A percentile compares a stretch with the other conserved stretches of the same genome.
Evolutionary conservation across 1,140 invertebrate species (phyloP).

Genomic region (Drosophila nannoptera): DNA sequence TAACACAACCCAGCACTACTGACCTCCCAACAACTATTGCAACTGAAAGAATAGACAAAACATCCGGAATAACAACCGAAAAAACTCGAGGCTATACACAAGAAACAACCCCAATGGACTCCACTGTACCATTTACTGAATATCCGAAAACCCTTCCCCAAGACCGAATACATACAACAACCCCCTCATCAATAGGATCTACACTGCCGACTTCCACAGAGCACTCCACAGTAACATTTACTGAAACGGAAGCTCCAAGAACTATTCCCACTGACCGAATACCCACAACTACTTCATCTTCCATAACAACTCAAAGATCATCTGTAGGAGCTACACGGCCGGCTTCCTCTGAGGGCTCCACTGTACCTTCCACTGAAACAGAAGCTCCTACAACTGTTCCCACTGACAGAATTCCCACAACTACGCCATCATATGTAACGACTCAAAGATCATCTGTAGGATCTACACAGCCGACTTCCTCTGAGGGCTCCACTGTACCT

Average conservation of each 20-base stretch:
- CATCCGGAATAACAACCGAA: no score
- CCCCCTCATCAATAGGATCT: not conserved
- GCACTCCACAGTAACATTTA: not conserved
- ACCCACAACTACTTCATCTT: not conserved
- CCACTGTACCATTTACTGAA: no score
- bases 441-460: not conserved
- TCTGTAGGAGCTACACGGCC: not conserved
- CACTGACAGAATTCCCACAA: not conserved
- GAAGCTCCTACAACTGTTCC: not conserved
- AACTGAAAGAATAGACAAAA: not conserved
- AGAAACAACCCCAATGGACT: no score
- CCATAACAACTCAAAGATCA: not conserved
- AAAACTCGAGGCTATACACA: no score
- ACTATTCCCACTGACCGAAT: not conserved
- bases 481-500: not conserved
- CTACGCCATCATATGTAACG: not conserved
- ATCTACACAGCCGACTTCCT: not conserved
- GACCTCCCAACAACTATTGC: not conserved
- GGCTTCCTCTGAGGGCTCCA: not conserved
- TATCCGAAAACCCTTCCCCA: no score
- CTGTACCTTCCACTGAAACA: not conserved
- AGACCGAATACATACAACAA: not conserved
- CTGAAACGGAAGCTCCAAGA: no score
- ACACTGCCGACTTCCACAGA: not conserved
- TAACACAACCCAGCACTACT: not conserved